Evolutionary conservation across 2,888 invertebrate species (phyloP).

Genomic region (Argynnis bischoffii): DNA sequence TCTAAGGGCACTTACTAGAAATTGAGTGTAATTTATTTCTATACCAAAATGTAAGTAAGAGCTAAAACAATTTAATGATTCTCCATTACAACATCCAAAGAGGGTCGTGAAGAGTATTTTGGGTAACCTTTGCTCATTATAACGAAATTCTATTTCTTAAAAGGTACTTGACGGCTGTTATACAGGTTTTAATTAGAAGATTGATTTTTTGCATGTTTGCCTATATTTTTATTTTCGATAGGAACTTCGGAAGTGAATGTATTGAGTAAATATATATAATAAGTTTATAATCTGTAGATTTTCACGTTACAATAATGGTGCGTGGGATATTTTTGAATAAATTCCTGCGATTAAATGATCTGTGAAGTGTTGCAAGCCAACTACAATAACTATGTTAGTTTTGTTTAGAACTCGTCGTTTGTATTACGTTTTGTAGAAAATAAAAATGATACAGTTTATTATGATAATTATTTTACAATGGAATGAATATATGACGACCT

Average conservation of each 20-base stretch:
- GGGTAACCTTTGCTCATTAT: slow-evolving; percentile 38
- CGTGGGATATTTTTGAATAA: no score
- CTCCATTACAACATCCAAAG: slow-evolving; percentile 53
- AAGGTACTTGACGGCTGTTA: slow-evolving; percentile 23
- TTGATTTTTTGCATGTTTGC: slow-evolving; percentile 10
- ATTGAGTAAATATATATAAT: neutral
- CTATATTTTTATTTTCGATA: neutral
- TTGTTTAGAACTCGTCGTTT: no score
- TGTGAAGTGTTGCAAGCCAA: no score
- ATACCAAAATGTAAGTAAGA: slow-evolving; percentile 58
- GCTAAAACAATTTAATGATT: slow-evolving; percentile 63
- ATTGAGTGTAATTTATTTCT: slow-evolving; percentile 64
- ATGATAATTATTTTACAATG: no score
- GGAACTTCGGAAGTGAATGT: no score
- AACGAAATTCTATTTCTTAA: slow-evolving; percentile 40
- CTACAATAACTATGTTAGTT: no score
- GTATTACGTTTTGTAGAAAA: no score
- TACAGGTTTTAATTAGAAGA: slow-evolving; percentile 5
- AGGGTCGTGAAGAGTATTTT: slow-evolving; percentile 37
- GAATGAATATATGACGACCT: no score
- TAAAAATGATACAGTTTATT: no score
- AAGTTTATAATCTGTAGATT: neutral
- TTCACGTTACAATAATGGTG: neutral
- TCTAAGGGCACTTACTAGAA: slow-evolving; percentile 56
- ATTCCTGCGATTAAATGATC: no score